Conservation (phyloP, 92 coral and sea anemone species). For the Umimayanthus chanpuru region DNA sequence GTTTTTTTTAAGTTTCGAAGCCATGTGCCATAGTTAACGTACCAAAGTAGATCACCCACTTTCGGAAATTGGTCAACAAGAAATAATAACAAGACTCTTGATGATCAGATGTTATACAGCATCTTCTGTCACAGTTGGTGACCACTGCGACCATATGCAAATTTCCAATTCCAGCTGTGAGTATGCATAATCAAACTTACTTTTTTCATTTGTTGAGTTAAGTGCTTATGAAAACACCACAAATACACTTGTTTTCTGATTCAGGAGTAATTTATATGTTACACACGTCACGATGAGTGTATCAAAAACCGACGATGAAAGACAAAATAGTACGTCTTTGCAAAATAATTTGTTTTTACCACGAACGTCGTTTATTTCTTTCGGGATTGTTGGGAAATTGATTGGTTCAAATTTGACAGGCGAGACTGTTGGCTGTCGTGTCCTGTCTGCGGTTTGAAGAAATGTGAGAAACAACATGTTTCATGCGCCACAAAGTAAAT, state of each 20-base stretch:
- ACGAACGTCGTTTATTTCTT: neutral
- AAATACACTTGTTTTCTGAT: neutral
- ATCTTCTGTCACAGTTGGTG: conserved; percentile 18
- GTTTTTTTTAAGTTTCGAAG: conserved; percentile 6
- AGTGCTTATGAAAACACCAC: neutral
- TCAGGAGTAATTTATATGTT: neutral
- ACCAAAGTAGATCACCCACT: conserved; percentile 16
- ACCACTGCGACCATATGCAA: conserved; percentile 30
- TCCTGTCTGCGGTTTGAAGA: too few species aligned
- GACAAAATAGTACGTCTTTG: too few species aligned
- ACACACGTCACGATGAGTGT: conserved; percentile 2
- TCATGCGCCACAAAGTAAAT: too few species aligned
- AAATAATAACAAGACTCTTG: conserved; percentile 27
- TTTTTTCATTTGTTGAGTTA: neutral
- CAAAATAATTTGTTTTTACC: too few species aligned
- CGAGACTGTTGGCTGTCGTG: too few species aligned
- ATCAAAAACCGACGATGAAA: neutral
- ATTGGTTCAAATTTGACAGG: too few species aligned
- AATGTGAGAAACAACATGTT: too few species aligned
- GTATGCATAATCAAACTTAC: conserved; percentile 10
- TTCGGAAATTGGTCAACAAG: conserved; percentile 20
- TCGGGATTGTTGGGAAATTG: conserved; percentile 16
- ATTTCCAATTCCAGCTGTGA: conserved; percentile 22
- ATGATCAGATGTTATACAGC: conserved; percentile 17
- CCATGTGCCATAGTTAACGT: conserved; percentile 19